Base-by-base conservation (phyloP, 2,113 vertebrate species). In the Irena cyanogastra region DNA sequence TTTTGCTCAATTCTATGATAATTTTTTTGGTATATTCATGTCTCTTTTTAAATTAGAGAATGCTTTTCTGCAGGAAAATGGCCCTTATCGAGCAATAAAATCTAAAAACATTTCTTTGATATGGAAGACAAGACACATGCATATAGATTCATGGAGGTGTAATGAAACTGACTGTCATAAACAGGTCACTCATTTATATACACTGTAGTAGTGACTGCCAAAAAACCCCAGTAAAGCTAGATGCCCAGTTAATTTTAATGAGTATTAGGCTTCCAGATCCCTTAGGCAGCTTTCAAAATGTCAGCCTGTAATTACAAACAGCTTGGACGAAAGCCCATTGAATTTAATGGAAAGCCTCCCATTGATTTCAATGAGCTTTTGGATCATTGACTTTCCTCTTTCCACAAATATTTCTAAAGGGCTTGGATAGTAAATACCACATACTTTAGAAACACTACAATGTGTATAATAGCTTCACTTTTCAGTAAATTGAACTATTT, bases 271-370 rank as follows among this genome's bases (percentile, higher is more conserved):
- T 96, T 86, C 86, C 88, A 74, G 21, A 77, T 90, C 85, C 93
- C 92, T 86, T 77, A 93, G 68, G 86, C 91, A 86, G 92, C 81
- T 92, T 79, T 94, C 80, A 94, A 95, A 97, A 97, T 94, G 75
- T 96, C 94, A 96, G 27, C 31, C 69, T 90, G 30, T 95, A 92
- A 96, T 95, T 94, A 52, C 81, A 83, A 94, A 66, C 33, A 59
- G 30, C 82, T 91, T 95, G 93, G 94, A 95, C 5, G 20, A 76
- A 88, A 80, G 66, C 91, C 91, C 54, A n/a, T 35, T 74, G 87
- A 95, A 90, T 89, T 89, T 94, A 95, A 85, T 77, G 71, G 91
- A 83, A 96, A 90, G 10, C 87, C 45, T 77, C 78, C 78, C 87
- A 93, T 80, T 93, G 94, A 96, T 93, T 96, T 90, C 78, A 85